Conservation (phyloP, 1,140 invertebrate genomes). For the Lamellibrachia luymesi region DNA sequence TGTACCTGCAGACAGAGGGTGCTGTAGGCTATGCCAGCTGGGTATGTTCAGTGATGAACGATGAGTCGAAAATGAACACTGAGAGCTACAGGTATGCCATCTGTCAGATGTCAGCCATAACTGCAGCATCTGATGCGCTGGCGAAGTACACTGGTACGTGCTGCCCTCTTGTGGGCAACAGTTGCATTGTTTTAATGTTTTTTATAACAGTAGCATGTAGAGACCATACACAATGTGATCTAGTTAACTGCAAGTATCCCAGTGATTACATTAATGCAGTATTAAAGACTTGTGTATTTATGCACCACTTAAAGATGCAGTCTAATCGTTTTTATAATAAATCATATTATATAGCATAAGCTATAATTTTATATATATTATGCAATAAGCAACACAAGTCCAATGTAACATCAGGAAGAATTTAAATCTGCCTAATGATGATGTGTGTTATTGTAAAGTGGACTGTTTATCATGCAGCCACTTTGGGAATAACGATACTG, state of each 20-base stretch:
- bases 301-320: too few species aligned
- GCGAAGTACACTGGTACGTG: conserved; percentile 69
- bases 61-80: conserved; percentile 45
- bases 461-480: too few species aligned
- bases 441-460: too few species aligned
- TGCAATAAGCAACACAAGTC: too few species aligned
- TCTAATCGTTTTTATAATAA: background rate
- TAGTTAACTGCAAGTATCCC: conserved; percentile 24
- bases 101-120: conserved; percentile 75
- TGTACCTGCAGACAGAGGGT: conserved; percentile 48
- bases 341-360: background rate
- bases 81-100: conserved; percentile 69
- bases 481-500: too few species aligned
- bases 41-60: conserved; percentile 65
- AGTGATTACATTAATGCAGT: background rate
- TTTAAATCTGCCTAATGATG: too few species aligned
- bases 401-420: too few species aligned
- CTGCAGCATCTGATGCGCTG: conserved; percentile 72
- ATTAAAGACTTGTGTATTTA: background rate
- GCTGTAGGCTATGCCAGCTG: conserved; percentile 72
- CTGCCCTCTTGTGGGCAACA: conserved; percentile 23
- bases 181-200: conserved; percentile 37
- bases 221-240: conserved; percentile 28
- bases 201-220: conserved; percentile 24
- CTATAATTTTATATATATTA: too few species aligned